Base-by-base conservation (phyloP, 1,140 invertebrate species). In the Eubasilissa regina region DNA sequence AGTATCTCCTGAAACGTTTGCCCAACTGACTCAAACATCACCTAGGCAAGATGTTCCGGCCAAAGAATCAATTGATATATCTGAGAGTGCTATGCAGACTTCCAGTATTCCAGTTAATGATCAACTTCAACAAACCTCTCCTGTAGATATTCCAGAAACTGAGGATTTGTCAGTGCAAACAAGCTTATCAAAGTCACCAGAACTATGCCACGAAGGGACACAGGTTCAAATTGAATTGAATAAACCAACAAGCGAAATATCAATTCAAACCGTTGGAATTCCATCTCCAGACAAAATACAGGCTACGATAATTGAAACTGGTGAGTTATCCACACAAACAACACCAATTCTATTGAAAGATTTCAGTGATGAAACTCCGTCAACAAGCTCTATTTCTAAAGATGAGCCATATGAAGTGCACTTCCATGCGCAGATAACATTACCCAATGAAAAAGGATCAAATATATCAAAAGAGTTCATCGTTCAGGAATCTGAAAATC, bases 391-490 rank as follows among this genome's bases (percentile, higher is more conserved):
- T 43, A 87, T 88, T 60, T 91, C 89, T 7, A 85, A 89, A 72
- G 91, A 91, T 72, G 92, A 93, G 81, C 91, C 91, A 4, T 93
- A 91, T 78, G 92, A 93, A 85, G 85, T 93, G 7, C 91, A 92
- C 80, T 89, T 93, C 21, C 85, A 90, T 83, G 91, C 92, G n/a
- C 89, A 90, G 80, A 88, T 93, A 48, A 89, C 89, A 17, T 89
- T 93, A 80, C 92, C 92, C 0, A 89, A 91, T 53, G 85, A 83
- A 1, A 88, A 87, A 56, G 83, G 77, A 56, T 35, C 66, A 62
- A 72, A 13, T 64, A 73, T 78, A 83, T 66, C 75, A 72, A 45
- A 58, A 83, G 76, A 75, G 79, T 55, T 82, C 76, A 77, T 83
- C 17, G 56, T 81, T 4, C 55, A 81, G 44, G 82, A 83, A 77